A percentile compares a stretch with the other conserved stretches of the same genome.
phyloP scores from a whole-genome alignment of 2,888 invertebrate species.

The Periphyllus acericola region DNA sequence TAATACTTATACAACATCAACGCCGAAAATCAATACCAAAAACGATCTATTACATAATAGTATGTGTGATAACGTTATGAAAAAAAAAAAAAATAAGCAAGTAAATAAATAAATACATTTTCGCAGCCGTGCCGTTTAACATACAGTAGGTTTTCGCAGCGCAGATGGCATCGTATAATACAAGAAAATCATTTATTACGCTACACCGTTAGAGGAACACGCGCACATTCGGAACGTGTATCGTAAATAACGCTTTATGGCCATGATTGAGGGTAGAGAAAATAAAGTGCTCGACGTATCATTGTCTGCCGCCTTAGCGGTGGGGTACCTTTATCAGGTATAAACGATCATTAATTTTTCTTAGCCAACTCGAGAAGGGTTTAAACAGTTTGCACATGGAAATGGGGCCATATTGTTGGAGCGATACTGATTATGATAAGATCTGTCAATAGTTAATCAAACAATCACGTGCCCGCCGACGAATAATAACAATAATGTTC shows the following conservation, averaged over 20 bases:
- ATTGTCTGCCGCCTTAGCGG: neutral
- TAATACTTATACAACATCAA: no score
- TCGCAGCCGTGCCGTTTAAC: neutral
- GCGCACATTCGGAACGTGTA: neutral
- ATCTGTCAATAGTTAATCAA: neutral
- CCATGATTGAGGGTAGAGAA: slow-evolving; percentile 17
- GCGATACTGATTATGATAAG: neutral
- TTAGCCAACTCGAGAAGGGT: neutral
- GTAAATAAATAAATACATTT: no score
- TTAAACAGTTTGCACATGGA: neutral
- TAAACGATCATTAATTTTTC: slow-evolving; percentile 31
- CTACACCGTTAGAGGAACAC: neutral
- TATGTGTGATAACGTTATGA: neutral
- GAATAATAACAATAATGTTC: neutral
- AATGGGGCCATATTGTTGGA: neutral
- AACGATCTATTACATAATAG: neutral
- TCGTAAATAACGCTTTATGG: slow-evolving; percentile 35
- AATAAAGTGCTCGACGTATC: slow-evolving; percentile 31
- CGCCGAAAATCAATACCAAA: no score
- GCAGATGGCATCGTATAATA: slow-evolving; percentile 20
- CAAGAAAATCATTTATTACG: slow-evolving; percentile 46
- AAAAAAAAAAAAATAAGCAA: no score
- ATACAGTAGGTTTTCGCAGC: neutral
- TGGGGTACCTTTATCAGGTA: neutral
- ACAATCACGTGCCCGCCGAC: no score